These are phyloP conservation scores for Sisyra terminalis DNA, from an alignment of 2,888 invertebrate species.

Conservation along the genomic window DNA sequence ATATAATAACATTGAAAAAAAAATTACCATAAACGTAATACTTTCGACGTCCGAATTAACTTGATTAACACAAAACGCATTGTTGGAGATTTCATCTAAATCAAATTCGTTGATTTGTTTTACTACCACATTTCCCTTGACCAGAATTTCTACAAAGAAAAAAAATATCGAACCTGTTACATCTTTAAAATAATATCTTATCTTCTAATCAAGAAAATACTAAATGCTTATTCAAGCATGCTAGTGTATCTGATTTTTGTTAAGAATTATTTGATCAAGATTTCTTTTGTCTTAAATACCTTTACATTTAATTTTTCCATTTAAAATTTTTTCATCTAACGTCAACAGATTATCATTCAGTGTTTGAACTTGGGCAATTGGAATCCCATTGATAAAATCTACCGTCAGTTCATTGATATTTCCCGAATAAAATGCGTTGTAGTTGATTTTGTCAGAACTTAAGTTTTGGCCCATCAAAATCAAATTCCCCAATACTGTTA, in stretches of 20 bases:
- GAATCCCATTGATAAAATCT: constrained; percentile 23
- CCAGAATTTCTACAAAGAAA: constrained; percentile 1
- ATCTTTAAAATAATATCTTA: background rate
- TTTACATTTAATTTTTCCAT: constrained; percentile 25
- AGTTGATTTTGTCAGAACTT: background rate
- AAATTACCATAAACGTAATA: background rate
- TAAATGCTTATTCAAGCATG: background rate
- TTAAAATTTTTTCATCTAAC: constrained; percentile 21
- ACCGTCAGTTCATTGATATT: constrained; percentile 3
- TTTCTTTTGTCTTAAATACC: constrained; percentile 13
- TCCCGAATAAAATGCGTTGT: background rate
- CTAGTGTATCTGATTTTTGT: too few relatives aligned
- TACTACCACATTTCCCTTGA: background rate
- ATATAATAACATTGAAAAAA: background rate
- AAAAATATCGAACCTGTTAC: background rate
- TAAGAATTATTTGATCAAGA: too few relatives aligned
- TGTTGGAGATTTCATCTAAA: background rate
- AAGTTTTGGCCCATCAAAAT: constrained; percentile 17
- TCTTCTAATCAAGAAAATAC: background rate
- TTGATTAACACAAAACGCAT: background rate
- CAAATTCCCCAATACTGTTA: constrained; percentile 23
- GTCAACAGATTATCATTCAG: constrained; percentile 19
- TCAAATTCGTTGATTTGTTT: background rate
- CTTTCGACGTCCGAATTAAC: background rate
- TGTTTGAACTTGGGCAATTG: constrained; percentile 19